Evolutionary conservation across 2,113 vertebrate species (phyloP).

Genomic region (Proterorhinus semilunaris): DNA sequence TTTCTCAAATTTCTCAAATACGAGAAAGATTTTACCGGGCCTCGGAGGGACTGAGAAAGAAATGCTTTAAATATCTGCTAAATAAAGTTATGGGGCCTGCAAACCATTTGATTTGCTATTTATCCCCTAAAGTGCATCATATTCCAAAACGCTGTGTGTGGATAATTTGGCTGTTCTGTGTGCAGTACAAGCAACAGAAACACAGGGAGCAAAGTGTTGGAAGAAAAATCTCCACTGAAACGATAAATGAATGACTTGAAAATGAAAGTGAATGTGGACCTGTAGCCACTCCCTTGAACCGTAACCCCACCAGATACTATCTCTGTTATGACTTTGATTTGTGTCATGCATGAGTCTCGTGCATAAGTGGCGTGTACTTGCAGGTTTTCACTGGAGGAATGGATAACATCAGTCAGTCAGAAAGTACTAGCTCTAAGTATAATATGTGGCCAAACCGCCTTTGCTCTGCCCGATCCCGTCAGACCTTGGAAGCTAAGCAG

Average conservation of each 20-base stretch:
- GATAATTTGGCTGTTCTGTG: too few relatives aligned
- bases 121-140: too few relatives aligned
- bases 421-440: background rate
- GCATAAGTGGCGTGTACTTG: slow-evolving; percentile 26
- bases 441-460: too few relatives aligned
- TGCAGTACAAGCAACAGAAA: background rate
- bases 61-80: too few relatives aligned
- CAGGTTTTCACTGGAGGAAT: slow-evolving; percentile 25
- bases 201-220: slow-evolving; percentile 45
- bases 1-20: too few relatives aligned
- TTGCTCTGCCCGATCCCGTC: too few relatives aligned
- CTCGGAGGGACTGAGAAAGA: too few relatives aligned
- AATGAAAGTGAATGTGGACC: background rate
- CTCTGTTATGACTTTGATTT: background rate
- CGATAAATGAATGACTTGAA: too few relatives aligned
- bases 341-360: slow-evolving; percentile 15
- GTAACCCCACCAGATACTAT: slow-evolving; percentile 1
- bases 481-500: too few relatives aligned
- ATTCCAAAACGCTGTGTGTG: too few relatives aligned
- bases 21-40: background rate
- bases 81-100: too few relatives aligned
- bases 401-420: background rate
- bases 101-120: too few relatives aligned
- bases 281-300: background rate
- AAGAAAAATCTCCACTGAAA: slow-evolving; percentile 17